Conservation (phyloP, 2,113 vertebrate genomes). For the Oncorhynchus gorbuscha region DNA sequence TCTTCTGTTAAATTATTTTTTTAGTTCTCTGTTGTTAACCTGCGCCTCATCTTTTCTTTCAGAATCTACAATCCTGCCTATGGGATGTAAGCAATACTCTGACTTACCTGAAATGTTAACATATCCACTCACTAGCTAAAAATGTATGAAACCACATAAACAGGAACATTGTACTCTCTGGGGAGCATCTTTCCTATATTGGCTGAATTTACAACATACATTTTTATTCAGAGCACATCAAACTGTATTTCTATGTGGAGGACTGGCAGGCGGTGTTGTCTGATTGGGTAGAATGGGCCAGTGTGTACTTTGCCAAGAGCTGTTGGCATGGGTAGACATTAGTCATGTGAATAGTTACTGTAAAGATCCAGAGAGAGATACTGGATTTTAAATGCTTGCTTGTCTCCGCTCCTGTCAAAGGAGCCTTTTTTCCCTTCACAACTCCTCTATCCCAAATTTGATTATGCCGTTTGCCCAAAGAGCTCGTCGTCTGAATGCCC, state of each 20-base stretch:
- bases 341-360: conserved; percentile 63
- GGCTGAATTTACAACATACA: conserved; percentile 7
- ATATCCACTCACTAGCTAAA: no score
- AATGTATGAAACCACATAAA: no score
- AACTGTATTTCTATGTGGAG: conserved; percentile 20
- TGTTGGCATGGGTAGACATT: conserved; percentile 38
- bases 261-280: conserved; percentile 29
- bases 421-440: conserved; percentile 46
- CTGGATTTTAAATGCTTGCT: conserved; percentile 54
- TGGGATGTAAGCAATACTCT: no score
- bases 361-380: conserved; percentile 43
- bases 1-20: not conserved
- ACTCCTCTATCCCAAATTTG: conserved; percentile 66
- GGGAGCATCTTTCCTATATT: conserved; percentile 22
- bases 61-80: no score
- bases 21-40: not conserved
- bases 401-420: conserved; percentile 56
- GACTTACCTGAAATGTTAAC: no score
- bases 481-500: conserved; percentile 51
- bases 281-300: conserved; percentile 43
- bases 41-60: no score
- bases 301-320: conserved; percentile 50
- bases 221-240: conserved; percentile 40
- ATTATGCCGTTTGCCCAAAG: conserved; percentile 66
- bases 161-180: no score